Evolutionary conservation across 92 coral and sea anemone genomes (phyloP), one percentile per base, ranked within the genome.

Genomic region (Umimayanthus chanpuru): DNA sequence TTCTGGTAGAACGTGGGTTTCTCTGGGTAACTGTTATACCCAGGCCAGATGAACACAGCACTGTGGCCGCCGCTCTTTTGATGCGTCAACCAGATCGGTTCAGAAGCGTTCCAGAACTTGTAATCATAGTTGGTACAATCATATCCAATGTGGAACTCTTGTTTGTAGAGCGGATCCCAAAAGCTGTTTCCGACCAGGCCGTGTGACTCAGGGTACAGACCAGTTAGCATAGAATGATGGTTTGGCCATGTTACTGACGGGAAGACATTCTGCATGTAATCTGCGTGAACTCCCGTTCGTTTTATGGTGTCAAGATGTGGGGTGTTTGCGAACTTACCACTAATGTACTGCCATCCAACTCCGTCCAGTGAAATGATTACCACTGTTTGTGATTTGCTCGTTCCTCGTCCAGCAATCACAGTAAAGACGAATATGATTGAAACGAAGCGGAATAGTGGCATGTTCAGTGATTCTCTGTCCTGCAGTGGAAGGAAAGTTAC

Each of bases 191-290:
- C 92, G 11, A 97, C 90, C 23, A 97, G 79, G 9, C 98, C 99
- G 64, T 97, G 99, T 53, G 93, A 91, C 70, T 97, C 99, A 0
- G 99, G 91, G 79, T 95, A 97, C 36, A 97, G 67, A 0, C 99
- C 99, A 2, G 99, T 97, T 23, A 96, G 82, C 76, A 86, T 91
- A 16, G 96, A 91, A 39, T 95, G 96, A 30, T 97, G 99, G 32
- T 94, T 97, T 66, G 99, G 99, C 95, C 98, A 97, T 4, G 99
- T 97, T 25, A 90, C 93, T 18, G 97, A 91, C 1, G 99, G 99
- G 16, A 93, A 87, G 4, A 92, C 96, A 18, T 97, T 95, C 18
- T 88, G 84, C 70, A 97, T 90, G 89, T 88, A 95, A 61, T 93
- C 88, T 10, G 99, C 92, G 32, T 91, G 76, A n/a, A 94, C 99